Percentiles rank a stretch among this genome's conserved stretches.
phyloP scores from a whole-genome alignment of 2,888 invertebrate genomes.

The Microlaimidae sp. region DNA sequence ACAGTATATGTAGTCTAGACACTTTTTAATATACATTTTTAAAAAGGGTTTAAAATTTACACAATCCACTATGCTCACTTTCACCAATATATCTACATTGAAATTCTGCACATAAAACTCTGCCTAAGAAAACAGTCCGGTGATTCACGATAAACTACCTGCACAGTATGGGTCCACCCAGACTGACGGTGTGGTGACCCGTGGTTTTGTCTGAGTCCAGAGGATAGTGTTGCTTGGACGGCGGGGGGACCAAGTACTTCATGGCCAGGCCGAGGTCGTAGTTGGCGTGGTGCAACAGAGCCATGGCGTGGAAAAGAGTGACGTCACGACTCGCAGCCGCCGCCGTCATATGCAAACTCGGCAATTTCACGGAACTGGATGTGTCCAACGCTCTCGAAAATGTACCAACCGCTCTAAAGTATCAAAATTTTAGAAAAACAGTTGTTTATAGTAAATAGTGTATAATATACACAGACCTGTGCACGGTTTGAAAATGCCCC shows the following conservation, averaged over 20 bases:
- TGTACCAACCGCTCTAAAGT: constrained; percentile 66
- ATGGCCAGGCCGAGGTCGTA: constrained; percentile 63
- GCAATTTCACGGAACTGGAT: constrained; percentile 92
- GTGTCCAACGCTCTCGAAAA: constrained; percentile 96
- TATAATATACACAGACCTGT: too few relatives aligned
- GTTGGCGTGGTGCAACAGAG: constrained; percentile 72
- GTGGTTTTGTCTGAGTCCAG: constrained; percentile 27
- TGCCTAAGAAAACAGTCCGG: neutral
- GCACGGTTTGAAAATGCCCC: too few relatives aligned
- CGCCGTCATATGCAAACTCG: constrained; percentile 95
- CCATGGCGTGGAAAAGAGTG: constrained; percentile 97
- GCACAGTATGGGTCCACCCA: constrained; percentile 34
- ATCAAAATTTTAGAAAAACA: too few relatives aligned
- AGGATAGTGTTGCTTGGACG: constrained; percentile 37
- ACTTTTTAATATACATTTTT: too few relatives aligned
- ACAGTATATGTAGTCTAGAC: too few relatives aligned
- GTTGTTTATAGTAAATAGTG: too few relatives aligned
- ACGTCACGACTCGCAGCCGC: constrained; percentile 97
- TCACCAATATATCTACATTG: too few relatives aligned
- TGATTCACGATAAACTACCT: constrained; percentile 11
- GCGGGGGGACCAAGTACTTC: constrained; percentile 35
- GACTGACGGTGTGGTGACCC: constrained; percentile 26
- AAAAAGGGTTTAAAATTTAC: too few relatives aligned
- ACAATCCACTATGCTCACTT: too few relatives aligned
- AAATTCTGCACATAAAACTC: neutral